Conservation (phyloP, 2,888 invertebrate species). For the Eupithecia centaureata region DNA sequence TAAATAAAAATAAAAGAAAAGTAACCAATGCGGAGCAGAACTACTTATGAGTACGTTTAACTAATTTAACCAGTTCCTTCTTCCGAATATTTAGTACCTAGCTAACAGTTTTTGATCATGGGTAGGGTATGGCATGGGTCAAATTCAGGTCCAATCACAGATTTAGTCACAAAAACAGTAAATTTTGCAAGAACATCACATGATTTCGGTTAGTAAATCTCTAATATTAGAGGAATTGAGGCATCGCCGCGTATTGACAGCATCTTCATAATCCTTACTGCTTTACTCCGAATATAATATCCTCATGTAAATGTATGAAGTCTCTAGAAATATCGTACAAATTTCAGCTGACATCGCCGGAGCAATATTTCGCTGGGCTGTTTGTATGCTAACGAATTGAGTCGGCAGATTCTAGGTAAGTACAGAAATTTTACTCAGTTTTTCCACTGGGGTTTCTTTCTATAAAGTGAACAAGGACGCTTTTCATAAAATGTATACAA, state of each 20-base stretch:
- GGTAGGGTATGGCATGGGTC: not conserved
- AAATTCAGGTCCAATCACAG: not conserved
- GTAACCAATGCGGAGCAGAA: too few species aligned
- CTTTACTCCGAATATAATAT: conserved; percentile 28
- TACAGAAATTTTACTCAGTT: conserved; percentile 21
- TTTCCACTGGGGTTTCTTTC: conserved; percentile 20
- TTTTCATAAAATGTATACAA: conserved; percentile 19
- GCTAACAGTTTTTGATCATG: too few species aligned
- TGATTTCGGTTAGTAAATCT: not conserved
- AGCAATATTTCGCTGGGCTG: conserved; percentile 28
- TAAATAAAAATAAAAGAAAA: too few species aligned
- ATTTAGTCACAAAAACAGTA: not conserved
- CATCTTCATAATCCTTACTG: conserved; percentile 23
- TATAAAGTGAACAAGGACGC: conserved; percentile 12
- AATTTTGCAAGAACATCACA: not conserved
- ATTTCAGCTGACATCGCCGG: conserved; percentile 17
- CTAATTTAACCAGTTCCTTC: too few species aligned
- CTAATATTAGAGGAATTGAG: conserved; percentile 19
- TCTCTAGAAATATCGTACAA: conserved; percentile 23
- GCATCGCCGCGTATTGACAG: conserved; percentile 27
- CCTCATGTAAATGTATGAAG: conserved; percentile 35
- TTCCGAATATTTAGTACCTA: too few species aligned
- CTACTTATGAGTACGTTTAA: too few species aligned
- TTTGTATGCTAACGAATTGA: conserved; percentile 31
- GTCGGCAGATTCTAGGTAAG: not conserved